Base-by-base conservation (phyloP, 1,140 invertebrate genomes). In the Sycophila sp. region DNA sequence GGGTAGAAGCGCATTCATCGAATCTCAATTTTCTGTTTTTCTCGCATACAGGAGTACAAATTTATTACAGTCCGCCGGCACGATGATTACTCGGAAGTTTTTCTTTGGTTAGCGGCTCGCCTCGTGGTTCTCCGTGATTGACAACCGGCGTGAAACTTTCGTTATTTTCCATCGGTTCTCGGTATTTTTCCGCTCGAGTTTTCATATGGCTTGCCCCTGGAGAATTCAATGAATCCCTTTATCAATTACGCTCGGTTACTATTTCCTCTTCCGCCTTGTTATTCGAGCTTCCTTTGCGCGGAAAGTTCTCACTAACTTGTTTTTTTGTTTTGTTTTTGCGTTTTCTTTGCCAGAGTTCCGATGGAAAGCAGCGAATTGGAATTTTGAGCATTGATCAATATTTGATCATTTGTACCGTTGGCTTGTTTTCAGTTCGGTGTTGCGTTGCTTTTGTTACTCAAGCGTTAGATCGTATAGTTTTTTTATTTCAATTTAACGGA, bases 101-200 rank as follows among this genome's bases (percentile, higher is more conserved):
- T 45, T 7, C 15, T 30, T 13, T 6, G 26, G 11, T 10, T 22
- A 47, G 24, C 42, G 24, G 24, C 7, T 4, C 24, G n/a, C 8
- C 13, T 15, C 49, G 6, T 11, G 4, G 6, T 32, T 53, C 38
- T 24, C 56, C 58, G 13, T 58, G 40, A 67, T 42, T 58, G 40
- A 49, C 40, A 59, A 30, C 4, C 0, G 28, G 17, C 8, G 26
- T 64, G 4, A 59, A n/a, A 67, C 17, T 36, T 58, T 49, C 26
- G 65, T 47, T 47, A 30, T 68, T 68, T 58, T 59, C 26, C 28
- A 47, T 59, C 19, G 40, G n/a, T 15, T 62, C 17, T 47, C 22
- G n/a, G 28, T 38, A 34, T 67, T 67, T 58, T 67, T 58, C n/a
- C 38, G 10, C 55, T 32, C 15, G 51, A 66, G 24, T 4, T 55